A percentile compares a stretch with the other conserved stretches of the same genome.
These are phyloP conservation scores for Hylyphantes graminicola DNA, from an alignment of 1,140 invertebrate species.

Conservation along the genomic window DNA sequence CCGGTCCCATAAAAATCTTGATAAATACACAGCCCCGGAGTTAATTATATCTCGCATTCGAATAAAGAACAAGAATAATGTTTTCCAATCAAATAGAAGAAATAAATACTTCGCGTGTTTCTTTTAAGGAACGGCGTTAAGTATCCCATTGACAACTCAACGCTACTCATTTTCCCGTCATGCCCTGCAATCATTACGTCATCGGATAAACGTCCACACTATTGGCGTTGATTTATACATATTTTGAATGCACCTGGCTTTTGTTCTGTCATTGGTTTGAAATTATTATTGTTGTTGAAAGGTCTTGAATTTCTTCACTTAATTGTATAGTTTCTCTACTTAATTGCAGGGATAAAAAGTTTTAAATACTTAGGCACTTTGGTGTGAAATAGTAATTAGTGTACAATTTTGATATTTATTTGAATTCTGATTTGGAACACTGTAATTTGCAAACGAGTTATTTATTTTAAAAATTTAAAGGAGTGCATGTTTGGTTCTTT, in stretches of 20 bases:
- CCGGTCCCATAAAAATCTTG: slow-evolving; percentile 13
- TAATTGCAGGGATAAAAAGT: too few relatives aligned
- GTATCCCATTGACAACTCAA: slow-evolving; percentile 39
- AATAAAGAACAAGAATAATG: slow-evolving; percentile 14
- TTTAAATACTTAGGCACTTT: too few relatives aligned
- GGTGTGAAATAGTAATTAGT: too few relatives aligned
- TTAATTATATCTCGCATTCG: slow-evolving; percentile 33
- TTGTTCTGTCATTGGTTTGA: slow-evolving; percentile 18
- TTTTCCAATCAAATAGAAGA: slow-evolving; percentile 25
- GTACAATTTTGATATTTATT: too few relatives aligned
- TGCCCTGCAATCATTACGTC: slow-evolving; percentile 57
- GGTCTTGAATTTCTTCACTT: neutral
- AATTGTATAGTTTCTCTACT: too few relatives aligned
- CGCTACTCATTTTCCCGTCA: slow-evolving; percentile 42
- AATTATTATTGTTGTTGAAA: slow-evolving; percentile 10
- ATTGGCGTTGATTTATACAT: slow-evolving; percentile 57
- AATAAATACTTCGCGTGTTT: slow-evolving; percentile 20
- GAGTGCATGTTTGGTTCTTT: too few relatives aligned
- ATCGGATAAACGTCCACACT: slow-evolving; percentile 48
- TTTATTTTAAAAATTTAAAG: too few relatives aligned
- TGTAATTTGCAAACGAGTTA: too few relatives aligned
- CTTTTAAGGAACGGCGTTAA: slow-evolving; percentile 43
- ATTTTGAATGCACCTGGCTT: slow-evolving; percentile 38
- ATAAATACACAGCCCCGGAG: slow-evolving; percentile 16
- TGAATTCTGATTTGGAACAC: too few relatives aligned